A percentile compares a stretch with the other conserved stretches of the same genome.
phyloP scores from a whole-genome alignment of 2,113 vertebrate genomes.

The Struthio camelus region DNA sequence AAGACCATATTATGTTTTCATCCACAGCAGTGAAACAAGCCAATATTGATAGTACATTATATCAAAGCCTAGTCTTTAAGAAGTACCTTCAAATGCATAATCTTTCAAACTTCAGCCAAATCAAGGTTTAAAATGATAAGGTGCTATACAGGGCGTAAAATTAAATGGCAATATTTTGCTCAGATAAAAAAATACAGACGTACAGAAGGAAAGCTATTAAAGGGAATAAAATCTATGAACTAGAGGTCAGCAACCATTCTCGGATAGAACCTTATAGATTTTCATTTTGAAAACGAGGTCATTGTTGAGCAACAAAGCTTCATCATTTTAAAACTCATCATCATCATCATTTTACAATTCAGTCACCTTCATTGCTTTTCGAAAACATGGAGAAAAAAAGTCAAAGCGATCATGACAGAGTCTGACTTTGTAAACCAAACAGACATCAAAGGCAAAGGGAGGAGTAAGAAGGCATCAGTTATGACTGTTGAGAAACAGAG shows the following conservation, averaged over 20 bases:
- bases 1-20: not conserved
- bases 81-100: not conserved
- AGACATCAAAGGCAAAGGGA: not conserved
- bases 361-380: constrained; percentile 28
- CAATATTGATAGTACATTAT: not conserved
- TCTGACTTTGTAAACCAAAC: constrained; percentile 38
- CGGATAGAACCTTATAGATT: not conserved
- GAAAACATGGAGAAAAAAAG: constrained; percentile 46
- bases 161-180: not conserved
- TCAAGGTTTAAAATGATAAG: not conserved
- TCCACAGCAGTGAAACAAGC: not conserved
- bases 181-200: not conserved
- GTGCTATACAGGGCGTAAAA: not conserved
- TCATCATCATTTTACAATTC: not conserved
- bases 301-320: constrained; percentile 4
- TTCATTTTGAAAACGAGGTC: not conserved
- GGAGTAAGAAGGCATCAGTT: constrained; percentile 6
- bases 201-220: not conserved
- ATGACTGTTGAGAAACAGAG: not conserved
- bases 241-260: not conserved
- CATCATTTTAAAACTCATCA: not conserved
- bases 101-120: not conserved
- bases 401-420: constrained; percentile 5
- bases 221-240: not conserved
- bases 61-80: not conserved